These are phyloP conservation scores for Menidia menidia DNA, from an alignment of 2,797 vertebrate species.

Conservation along the genomic window DNA sequence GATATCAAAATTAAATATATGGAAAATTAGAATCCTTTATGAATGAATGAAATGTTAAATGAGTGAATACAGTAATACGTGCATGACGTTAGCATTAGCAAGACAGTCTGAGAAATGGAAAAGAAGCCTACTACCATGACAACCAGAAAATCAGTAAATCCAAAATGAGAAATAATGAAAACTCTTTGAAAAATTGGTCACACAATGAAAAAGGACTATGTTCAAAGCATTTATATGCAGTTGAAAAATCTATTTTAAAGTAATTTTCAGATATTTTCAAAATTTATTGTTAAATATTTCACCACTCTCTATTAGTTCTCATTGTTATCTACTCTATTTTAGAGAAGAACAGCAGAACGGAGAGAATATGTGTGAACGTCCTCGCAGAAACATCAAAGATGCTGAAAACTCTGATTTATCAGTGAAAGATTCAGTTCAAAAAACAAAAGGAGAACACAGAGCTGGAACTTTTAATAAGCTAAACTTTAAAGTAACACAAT, in stretches of 20 bases:
- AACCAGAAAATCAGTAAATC: not conserved
- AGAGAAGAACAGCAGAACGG: not conserved
- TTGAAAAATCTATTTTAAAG: not conserved
- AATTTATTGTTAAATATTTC: not conserved
- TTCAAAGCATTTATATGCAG: not conserved
- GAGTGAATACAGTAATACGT: not conserved
- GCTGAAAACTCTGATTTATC: constrained; percentile 1
- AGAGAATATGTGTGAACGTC: not conserved
- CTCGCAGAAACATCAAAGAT: not conserved
- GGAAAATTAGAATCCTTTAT: not conserved
- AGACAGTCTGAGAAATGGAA: not conserved
- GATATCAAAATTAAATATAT: not conserved
- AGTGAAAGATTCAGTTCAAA: constrained; percentile 10
- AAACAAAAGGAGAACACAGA: not conserved
- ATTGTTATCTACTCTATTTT: not conserved
- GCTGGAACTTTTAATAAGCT: not conserved
- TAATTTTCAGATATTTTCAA: not conserved
- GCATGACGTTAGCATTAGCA: not conserved
- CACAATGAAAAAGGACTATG: not conserved
- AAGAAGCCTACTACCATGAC: not conserved
- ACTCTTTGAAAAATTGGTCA: not conserved
- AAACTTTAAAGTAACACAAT: not conserved
- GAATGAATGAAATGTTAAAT: too few relatives aligned
- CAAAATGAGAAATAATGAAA: not conserved
- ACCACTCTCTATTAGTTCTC: not conserved